Percentiles rank a stretch among this genome's conserved stretches.
These are phyloP conservation scores for Gracilinanus agilis DNA, from an alignment of 2,113 vertebrate species.

Conservation along the genomic window DNA sequence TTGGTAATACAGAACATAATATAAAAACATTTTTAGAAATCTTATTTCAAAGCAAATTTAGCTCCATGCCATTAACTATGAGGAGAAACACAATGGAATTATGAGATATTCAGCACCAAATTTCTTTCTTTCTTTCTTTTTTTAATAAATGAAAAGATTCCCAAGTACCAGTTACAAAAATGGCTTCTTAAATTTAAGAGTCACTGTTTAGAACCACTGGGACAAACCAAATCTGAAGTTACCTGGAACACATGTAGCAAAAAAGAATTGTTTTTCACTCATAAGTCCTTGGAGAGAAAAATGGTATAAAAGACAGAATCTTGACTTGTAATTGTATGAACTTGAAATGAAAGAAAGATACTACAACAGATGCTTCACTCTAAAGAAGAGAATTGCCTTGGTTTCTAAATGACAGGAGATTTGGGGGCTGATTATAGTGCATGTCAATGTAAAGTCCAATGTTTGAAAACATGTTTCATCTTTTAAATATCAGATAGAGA, in stretches of 20 bases:
- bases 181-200: not conserved
- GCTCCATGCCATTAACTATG: conserved; percentile 23
- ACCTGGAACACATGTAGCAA: conserved; percentile 16
- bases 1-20: not conserved
- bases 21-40: not conserved
- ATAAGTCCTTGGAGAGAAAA: conserved; percentile 4
- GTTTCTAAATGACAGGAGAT: conserved; percentile 60
- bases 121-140: not conserved
- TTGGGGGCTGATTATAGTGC: conserved; percentile 40
- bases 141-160: not conserved
- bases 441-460: conserved; percentile 42
- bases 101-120: not conserved
- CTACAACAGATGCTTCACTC: conserved; percentile 52
- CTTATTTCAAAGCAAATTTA: not conserved
- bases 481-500: conserved; percentile 41
- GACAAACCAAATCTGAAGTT: conserved; percentile 28
- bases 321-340: conserved; percentile 45
- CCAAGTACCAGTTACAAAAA: not conserved
- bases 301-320: conserved; percentile 24
- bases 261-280: conserved; percentile 30
- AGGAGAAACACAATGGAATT: conserved; percentile 44
- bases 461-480: conserved; percentile 57
- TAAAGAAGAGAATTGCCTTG: conserved; percentile 26
- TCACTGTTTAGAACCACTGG: conserved; percentile 9
- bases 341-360: conserved; percentile 60